Evolutionary conservation across 2,797 vertebrate species (phyloP).

Genomic region (Synanceia verrucosa): DNA sequence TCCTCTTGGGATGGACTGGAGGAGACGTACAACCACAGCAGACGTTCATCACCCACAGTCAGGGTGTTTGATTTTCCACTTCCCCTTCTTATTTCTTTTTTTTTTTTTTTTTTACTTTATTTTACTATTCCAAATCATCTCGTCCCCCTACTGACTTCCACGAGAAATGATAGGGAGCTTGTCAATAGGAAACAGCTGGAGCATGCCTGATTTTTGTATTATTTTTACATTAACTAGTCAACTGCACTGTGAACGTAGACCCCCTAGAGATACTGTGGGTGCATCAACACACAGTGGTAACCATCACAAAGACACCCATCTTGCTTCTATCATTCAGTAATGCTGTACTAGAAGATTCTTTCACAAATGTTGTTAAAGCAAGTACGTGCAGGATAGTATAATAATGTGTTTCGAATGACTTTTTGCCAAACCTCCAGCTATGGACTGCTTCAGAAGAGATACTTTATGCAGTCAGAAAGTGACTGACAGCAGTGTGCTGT

Average conservation of each 20-base stretch:
- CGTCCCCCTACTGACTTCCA: conserved; percentile 45
- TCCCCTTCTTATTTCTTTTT: no score
- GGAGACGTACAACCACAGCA: conserved; percentile 55
- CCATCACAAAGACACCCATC: conserved; percentile 34
- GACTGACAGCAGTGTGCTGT: conserved; percentile 22
- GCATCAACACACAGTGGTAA: conserved; percentile 30
- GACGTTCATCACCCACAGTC: conserved; percentile 67
- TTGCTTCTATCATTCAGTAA: conserved; percentile 26
- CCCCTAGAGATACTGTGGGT: conserved; percentile 38
- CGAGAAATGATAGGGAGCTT: conserved; percentile 28
- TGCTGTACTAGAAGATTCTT: conserved; percentile 5
- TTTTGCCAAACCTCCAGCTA: conserved; percentile 4
- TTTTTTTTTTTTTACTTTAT: conserved; percentile 36
- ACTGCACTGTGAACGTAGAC: conserved; percentile 23
- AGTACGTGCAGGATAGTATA: not conserved
- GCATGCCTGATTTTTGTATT: conserved; percentile 35
- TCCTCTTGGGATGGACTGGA: conserved; percentile 66
- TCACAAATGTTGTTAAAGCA: conserved; percentile 9
- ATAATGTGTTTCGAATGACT: conserved; percentile 21
- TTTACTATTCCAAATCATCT: conserved; percentile 67
- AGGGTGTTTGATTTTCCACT: conserved; percentile 67
- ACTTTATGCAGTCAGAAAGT: not conserved
- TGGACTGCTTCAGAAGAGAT: not conserved
- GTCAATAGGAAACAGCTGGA: conserved; percentile 53
- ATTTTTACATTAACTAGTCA: conserved; percentile 46